phyloP scores from a whole-genome alignment of 53 echinoderm and acorn worm species.

The Luidia sarsii region DNA sequence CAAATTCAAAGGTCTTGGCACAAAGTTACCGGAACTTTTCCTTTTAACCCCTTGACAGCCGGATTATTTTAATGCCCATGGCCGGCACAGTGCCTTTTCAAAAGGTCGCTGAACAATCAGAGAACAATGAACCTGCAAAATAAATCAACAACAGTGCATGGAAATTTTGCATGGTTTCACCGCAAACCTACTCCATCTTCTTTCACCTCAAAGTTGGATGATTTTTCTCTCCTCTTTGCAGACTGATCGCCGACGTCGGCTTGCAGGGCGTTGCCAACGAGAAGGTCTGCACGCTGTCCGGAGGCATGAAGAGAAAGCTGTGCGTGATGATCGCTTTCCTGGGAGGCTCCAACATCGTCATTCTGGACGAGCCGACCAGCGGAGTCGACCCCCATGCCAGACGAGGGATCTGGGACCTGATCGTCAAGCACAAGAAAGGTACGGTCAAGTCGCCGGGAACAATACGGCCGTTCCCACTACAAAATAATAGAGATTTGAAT shows the following conservation, averaged over 20 bases:
- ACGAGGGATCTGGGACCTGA: constrained; percentile 89
- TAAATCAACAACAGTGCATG: background rate
- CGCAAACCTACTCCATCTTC: background rate
- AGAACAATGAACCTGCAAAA: too few species aligned
- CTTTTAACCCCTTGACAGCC: too few species aligned
- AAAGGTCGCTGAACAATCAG: too few species aligned
- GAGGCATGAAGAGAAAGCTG: constrained; percentile 93
- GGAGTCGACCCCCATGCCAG: constrained; percentile 92
- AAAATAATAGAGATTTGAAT: too few species aligned
- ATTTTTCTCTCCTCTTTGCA: constrained; percentile 4
- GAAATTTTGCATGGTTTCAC: background rate
- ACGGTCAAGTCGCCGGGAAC: too few species aligned
- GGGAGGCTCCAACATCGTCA: constrained; percentile 72
- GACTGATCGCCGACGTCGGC: constrained; percentile 73
- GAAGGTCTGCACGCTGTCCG: constrained; percentile 71
- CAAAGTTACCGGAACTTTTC: too few species aligned
- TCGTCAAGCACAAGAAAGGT: constrained; percentile 87
- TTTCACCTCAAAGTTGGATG: background rate
- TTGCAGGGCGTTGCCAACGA: constrained; percentile 56
- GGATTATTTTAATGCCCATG: too few species aligned
- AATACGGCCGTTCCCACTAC: too few species aligned
- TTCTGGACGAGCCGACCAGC: constrained; percentile 90
- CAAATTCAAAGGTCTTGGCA: too few species aligned
- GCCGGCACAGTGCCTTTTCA: too few species aligned
- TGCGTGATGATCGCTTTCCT: constrained; percentile 83